phyloP scores from a whole-genome alignment of 2,888 invertebrate species.

The Caenorhabditis sp. region DNA sequence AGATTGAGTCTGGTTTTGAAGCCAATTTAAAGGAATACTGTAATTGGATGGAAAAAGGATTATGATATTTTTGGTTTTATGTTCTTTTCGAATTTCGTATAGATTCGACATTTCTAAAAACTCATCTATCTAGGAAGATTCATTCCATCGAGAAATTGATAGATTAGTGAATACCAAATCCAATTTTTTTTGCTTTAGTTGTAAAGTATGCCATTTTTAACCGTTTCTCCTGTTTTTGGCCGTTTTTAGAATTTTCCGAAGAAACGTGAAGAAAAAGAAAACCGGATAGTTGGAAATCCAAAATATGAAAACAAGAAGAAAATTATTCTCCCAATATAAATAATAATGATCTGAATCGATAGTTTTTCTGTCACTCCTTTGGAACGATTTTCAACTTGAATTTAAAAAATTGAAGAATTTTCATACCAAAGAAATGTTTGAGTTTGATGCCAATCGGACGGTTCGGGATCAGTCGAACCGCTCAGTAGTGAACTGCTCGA shows the following conservation, averaged over 20 bases:
- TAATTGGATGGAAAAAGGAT: neutral
- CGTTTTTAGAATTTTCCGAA: neutral
- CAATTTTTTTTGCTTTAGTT: neutral
- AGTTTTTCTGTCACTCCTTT: neutral
- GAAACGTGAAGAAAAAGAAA: slow-evolving; percentile 2
- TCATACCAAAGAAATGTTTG: no score
- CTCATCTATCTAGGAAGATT: neutral
- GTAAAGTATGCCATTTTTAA: no score
- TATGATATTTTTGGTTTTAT: no score
- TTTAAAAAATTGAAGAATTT: no score
- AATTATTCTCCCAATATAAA: neutral
- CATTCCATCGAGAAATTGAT: neutral
- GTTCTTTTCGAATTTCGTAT: neutral
- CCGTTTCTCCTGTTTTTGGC: no score
- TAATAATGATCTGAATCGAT: neutral
- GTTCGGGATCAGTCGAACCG: no score
- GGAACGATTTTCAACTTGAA: neutral
- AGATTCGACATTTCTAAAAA: neutral
- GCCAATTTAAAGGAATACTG: neutral
- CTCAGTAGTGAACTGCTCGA: no score
- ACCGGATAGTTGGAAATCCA: no score
- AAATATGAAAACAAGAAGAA: no score
- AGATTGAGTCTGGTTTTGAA: slow-evolving; percentile 9
- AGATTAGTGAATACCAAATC: no score
- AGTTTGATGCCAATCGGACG: no score